phyloP scores from a whole-genome alignment of 2,797 vertebrate species.

The Potorous gilbertii region DNA sequence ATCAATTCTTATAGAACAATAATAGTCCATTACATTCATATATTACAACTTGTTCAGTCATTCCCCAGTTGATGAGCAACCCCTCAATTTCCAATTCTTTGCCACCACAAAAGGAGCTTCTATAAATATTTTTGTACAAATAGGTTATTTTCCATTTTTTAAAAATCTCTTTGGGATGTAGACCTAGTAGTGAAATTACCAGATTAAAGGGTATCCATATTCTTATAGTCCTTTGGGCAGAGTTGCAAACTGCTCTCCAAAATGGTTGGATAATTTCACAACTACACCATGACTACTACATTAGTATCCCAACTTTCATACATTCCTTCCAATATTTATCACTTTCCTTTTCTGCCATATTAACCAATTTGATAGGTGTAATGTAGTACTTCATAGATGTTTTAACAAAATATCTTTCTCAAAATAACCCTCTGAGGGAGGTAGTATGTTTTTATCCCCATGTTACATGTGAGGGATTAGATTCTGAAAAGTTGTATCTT shows the following conservation, averaged over 20 bases:
- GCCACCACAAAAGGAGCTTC: neutral
- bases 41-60: neutral
- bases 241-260: neutral
- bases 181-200: neutral
- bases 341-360: neutral
- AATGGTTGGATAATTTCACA: neutral
- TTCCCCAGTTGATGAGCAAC: neutral
- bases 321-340: neutral
- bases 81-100: neutral
- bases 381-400: neutral
- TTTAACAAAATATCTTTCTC: neutral
- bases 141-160: neutral
- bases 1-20: neutral
- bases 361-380: neutral
- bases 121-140: neutral
- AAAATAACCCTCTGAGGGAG: neutral
- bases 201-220: neutral
- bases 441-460: neutral
- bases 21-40: neutral
- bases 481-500: neutral
- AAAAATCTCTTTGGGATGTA: neutral
- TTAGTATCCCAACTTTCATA: neutral
- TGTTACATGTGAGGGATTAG: neutral
- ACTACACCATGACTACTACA: neutral
- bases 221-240: neutral